Evolutionary conservation across 2,888 invertebrate genomes (phyloP), one percentile per base, ranked within the genome.

Genomic region (Hybos culiciformis): DNA sequence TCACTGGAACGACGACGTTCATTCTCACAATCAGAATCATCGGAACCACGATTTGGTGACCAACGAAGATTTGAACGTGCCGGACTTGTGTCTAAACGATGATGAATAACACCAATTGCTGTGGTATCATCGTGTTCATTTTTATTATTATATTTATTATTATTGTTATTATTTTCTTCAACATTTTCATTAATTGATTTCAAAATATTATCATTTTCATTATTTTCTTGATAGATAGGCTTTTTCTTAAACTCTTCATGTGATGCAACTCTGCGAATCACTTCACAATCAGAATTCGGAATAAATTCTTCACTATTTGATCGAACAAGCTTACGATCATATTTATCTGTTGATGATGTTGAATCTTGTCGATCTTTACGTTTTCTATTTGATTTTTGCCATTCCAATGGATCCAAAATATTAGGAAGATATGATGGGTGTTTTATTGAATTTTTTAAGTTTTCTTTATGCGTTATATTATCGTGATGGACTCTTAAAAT

Each of bases 361-460:
- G 75, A 75, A 60, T 77, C 77, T 54, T 75, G 72, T 36, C 77
- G 69, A 57, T 77, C 77, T 61, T 77, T 77, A 49, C 77, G 69
- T 58, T 77, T 77, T 44, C 76, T 64, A n/a, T n/a, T n/a, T 31
- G 74, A 63, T 55, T 62, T 66, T 50, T 65, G 64, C 65, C 66
- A 66, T 60, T 67, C 67, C 45, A 61, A 45, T 32, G 66, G 63
- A 53, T 67, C 66, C 42, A 67, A 64, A 54, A 65, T 56, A 51
- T 66, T 64, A 46, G 66, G 66, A 50, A 67, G 52, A 53, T 67
- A 67, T 42, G 63, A 61, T 50, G 66, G 49, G 29, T 37, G 26
- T 36, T 49, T 37, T 48, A 48, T 37, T 15, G 43, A 40, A 36
- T 46, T 46, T 37, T 46, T 46, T 15, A 46, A 19, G 26, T 46